Evolutionary conservation across 2,888 invertebrate species (phyloP).

Genomic region (Camptogramma bilineatum): DNA sequence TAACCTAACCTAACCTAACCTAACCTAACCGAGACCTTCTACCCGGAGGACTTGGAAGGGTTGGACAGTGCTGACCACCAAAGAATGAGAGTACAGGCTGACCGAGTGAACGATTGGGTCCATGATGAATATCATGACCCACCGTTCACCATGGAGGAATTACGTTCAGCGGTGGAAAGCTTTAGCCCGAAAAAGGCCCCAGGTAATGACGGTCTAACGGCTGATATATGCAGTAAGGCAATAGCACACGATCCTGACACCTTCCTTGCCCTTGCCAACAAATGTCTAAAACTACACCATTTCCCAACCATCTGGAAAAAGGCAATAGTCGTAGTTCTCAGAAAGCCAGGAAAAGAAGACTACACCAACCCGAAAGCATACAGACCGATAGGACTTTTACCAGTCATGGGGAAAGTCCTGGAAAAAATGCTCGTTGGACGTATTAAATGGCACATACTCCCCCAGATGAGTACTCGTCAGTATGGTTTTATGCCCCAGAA

Average conservation of each 20-base stretch:
- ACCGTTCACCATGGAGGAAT: conserved; percentile 30
- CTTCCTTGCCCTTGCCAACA: conserved; percentile 15
- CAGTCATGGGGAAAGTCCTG: background rate
- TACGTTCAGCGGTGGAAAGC: background rate
- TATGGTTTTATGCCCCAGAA: no score
- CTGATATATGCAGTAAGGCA: conserved; percentile 34
- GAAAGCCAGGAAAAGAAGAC: no score
- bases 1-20: conserved; percentile 16
- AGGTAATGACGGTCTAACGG: conserved; percentile 3
- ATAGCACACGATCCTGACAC: conserved; percentile 29
- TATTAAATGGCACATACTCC: no score
- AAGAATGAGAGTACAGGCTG: background rate
- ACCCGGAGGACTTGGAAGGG: conserved; percentile 14
- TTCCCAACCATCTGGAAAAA: conserved; percentile 28
- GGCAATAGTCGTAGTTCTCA: background rate
- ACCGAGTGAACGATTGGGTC: conserved; percentile 13
- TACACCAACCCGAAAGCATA: background rate
- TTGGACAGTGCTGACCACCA: conserved; percentile 22
- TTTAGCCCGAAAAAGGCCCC: conserved; percentile 43
- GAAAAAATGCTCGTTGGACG: no score
- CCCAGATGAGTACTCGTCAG: no score
- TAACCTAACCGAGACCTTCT: conserved; percentile 24
- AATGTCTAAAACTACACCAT: conserved; percentile 28
- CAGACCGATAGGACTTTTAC: background rate
- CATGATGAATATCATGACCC: conserved; percentile 29